Percentiles rank a stretch among this genome's conserved stretches.
Conservation (phyloP, 1,140 invertebrate genomes). For the Thaumetopoea pityocampa region DNA sequence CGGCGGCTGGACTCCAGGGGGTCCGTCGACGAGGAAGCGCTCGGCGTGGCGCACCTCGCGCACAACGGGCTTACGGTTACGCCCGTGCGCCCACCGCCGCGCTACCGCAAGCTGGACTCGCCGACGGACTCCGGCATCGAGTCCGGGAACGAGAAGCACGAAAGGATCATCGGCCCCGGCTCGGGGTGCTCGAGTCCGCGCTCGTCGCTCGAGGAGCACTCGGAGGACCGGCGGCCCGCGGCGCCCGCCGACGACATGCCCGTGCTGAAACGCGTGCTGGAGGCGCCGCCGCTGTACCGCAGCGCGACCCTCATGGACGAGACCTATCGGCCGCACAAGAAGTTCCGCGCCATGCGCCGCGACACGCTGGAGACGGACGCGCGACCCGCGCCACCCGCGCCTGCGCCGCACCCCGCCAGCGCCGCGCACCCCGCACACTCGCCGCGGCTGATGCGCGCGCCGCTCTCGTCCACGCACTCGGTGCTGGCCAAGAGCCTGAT, state of each 20-base stretch:
- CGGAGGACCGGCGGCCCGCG: slow-evolving; percentile 77
- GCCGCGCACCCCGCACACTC: slow-evolving; percentile 74
- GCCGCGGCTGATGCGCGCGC: slow-evolving; percentile 57
- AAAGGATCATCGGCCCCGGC: slow-evolving; percentile 82
- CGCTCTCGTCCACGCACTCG: slow-evolving; percentile 89
- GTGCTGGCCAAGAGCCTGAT: slow-evolving; percentile 91
- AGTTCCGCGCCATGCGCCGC: slow-evolving; percentile 89
- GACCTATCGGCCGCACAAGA: slow-evolving; percentile 96
- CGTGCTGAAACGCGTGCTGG: slow-evolving; percentile 91
- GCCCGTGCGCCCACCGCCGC: slow-evolving; percentile 77
- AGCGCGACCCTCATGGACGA: slow-evolving; percentile 94
- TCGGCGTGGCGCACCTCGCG: slow-evolving; percentile 80
- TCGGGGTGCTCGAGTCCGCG: slow-evolving; percentile 91
- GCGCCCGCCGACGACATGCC: slow-evolving; percentile 92
- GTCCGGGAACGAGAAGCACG: slow-evolving; percentile 92
- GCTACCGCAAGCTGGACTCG: slow-evolving; percentile 89
- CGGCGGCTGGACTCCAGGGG: slow-evolving; percentile 85
- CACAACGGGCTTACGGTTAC: slow-evolving; percentile 82
- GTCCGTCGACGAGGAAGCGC: slow-evolving; percentile 84
- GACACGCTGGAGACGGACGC: slow-evolving; percentile 86
- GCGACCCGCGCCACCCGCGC: slow-evolving; percentile 46
- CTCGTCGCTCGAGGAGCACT: slow-evolving; percentile 88
- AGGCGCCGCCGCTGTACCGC: slow-evolving; percentile 92
- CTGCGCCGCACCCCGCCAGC: slow-evolving; percentile 63
- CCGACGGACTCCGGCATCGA: slow-evolving; percentile 95